Evolutionary conservation across 2,113 vertebrate genomes (phyloP).

Genomic region (Noturus placidus): DNA sequence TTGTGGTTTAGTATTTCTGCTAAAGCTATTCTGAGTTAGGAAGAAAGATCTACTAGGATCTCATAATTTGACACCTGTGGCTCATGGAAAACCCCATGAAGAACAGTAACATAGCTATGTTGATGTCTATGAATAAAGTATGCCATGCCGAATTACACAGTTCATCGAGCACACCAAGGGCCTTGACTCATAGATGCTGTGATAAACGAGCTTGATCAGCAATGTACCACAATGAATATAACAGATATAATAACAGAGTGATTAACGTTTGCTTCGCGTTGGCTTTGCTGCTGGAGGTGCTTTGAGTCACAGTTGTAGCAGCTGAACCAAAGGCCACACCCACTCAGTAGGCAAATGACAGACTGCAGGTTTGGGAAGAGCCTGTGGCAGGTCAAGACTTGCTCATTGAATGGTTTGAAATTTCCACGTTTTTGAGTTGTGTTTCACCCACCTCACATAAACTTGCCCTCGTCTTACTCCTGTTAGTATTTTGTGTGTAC

Average conservation of each 20-base stretch:
- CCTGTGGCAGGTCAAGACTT: conserved; percentile 61
- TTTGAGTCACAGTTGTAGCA: conserved; percentile 1
- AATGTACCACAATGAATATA: background rate
- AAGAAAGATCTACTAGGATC: background rate
- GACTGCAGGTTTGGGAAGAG: conserved; percentile 51
- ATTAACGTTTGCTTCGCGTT: background rate
- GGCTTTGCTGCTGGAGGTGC: conserved; percentile 6
- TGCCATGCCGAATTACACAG: conserved; percentile 44
- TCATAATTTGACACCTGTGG: conserved; percentile 31
- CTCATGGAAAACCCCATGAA: conserved; percentile 43
- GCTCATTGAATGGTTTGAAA: conserved; percentile 43
- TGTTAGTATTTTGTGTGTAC: background rate
- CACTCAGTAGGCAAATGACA: conserved; percentile 53
- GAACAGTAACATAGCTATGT: conserved; percentile 23
- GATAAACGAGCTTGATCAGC: conserved; percentile 3
- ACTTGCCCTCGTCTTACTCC: background rate
- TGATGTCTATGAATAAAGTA: conserved; percentile 48
- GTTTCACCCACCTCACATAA: background rate
- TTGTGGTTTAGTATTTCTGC: background rate
- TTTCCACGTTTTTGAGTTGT: background rate
- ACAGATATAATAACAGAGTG: background rate
- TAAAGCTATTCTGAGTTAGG: background rate
- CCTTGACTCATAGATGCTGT: conserved; percentile 22
- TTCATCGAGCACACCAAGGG: conserved; percentile 1
- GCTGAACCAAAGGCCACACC: conserved; percentile 61